Evolutionary conservation across 1,140 invertebrate genomes (phyloP), one percentile per base, ranked within the genome.

Genomic region (Drosophila pseudoobscura): DNA sequence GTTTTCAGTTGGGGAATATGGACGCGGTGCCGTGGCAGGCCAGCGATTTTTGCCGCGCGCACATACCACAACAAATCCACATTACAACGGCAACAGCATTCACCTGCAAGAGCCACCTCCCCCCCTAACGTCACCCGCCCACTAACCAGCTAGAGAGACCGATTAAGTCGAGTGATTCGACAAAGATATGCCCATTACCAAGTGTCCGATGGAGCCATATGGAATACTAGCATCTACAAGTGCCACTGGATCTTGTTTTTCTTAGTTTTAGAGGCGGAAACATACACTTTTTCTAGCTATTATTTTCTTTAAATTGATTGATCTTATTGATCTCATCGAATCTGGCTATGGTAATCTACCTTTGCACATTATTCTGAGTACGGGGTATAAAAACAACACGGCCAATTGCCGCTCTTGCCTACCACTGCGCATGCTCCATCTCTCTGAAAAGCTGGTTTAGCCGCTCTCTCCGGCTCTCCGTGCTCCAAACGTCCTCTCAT

Each of bases 21-120:
- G 75, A 83, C 72, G 62, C 66, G 54, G 47, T 55, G 53, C 43
- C 46, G 46, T 59, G 29, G 8, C 31, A 35, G 8, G 35, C 35
- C 53, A 58, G 55, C 56, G 78, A 82, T 82, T 82, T 80, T 80
- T 84, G 73, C 80, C 77, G 80, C 78, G 82, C 80, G 57, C 64
- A 64, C 63, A 80, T 60, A 78, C 51, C 62, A 85, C 71, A 84
- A 84, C 56, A 75, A 31, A 75, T 69, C 57, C 73, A 65, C 43
- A 72, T 61, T 55, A 75, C 71, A 83, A 83, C 70, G 71, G 53
- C 78, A 82, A 74, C 64, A 80, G 72, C 78, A 83, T 80, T 72
- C 79, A 78, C 79, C 60, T 70, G 72, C 60, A 57, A 11, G 31
- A 9, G 26, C 2, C 3, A 3, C 8, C 31, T n/a, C 72, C 50